Conservation (phyloP, 2,888 invertebrate genomes). For the Sthenelais limicola region DNA sequence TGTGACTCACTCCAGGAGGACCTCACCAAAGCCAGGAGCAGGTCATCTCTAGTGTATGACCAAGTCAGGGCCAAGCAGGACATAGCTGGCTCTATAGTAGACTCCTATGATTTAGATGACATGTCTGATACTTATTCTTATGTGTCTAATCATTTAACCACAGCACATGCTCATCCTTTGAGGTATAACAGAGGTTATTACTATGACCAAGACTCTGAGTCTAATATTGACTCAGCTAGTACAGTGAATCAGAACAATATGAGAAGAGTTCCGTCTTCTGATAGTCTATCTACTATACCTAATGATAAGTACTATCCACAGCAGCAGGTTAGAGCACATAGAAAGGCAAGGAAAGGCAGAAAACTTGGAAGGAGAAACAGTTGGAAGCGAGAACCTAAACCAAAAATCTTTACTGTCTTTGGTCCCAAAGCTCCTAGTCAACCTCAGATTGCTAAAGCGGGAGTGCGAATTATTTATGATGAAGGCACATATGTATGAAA, state of each 20-base stretch:
- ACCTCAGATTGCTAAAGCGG: constrained; percentile 3
- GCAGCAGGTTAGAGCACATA: background rate
- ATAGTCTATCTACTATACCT: constrained; percentile 47
- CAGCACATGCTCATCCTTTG: background rate
- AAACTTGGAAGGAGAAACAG: constrained; percentile 1
- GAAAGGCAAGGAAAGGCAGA: background rate
- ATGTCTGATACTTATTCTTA: constrained; percentile 57
- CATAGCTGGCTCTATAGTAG: constrained; percentile 60
- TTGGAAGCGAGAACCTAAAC: constrained; percentile 42
- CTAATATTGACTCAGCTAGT: background rate
- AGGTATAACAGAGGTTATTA: background rate
- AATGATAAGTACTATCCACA: constrained; percentile 50
- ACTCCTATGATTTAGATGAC: constrained; percentile 60
- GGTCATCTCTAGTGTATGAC: constrained; percentile 27
- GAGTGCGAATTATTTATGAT: constrained; percentile 12
- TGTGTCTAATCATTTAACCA: constrained; percentile 56
- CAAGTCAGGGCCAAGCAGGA: constrained; percentile 50
- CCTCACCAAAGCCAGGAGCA: constrained; percentile 48
- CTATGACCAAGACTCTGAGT: background rate
- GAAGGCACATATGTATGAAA: constrained; percentile 25
- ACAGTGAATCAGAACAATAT: background rate
- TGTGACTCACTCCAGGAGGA: constrained; percentile 36
- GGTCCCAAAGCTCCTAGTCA: constrained; percentile 8
- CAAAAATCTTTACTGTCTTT: constrained; percentile 43
- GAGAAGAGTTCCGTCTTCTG: constrained; percentile 38